Evolutionary conservation across 2,113 vertebrate species (phyloP).

Genomic region (Leucoraja erinaceus): DNA sequence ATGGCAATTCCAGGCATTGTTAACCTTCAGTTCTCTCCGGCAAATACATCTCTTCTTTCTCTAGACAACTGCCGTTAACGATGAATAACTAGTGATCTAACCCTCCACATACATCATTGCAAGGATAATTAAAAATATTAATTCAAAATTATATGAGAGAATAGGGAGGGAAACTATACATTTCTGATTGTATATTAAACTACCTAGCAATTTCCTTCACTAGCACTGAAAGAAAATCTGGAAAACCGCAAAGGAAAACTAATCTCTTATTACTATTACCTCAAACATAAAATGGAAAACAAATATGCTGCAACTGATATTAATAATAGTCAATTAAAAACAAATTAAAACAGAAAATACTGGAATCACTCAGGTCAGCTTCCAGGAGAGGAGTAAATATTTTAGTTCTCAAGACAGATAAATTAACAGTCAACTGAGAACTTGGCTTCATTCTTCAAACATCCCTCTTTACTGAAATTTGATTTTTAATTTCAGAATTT

Average conservation of each 20-base stretch:
- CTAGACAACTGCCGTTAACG: background rate
- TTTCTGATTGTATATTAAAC: background rate
- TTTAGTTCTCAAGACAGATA: too few relatives aligned
- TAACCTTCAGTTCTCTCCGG: background rate
- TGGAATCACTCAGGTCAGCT: too few relatives aligned
- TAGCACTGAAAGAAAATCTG: background rate
- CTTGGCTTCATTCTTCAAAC: too few relatives aligned
- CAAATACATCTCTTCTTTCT: background rate
- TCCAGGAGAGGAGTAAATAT: too few relatives aligned
- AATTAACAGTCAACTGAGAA: too few relatives aligned
- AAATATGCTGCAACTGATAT: background rate
- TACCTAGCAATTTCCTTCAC: background rate
- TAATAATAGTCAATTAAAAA: too few relatives aligned
- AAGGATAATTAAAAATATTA: too few relatives aligned
- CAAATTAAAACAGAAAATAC: too few relatives aligned
- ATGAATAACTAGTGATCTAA: background rate
- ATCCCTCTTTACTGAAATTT: too few relatives aligned
- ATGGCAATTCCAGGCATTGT: background rate
- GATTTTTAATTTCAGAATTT: too few relatives aligned
- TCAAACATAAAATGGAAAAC: background rate
- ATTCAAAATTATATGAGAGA: background rate
- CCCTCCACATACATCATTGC: background rate
- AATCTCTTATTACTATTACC: background rate
- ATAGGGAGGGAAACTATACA: background rate
- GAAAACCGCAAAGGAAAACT: background rate